phyloP scores from a whole-genome alignment of 2,797 vertebrate genomes.

The Notamacropus eugenii region DNA sequence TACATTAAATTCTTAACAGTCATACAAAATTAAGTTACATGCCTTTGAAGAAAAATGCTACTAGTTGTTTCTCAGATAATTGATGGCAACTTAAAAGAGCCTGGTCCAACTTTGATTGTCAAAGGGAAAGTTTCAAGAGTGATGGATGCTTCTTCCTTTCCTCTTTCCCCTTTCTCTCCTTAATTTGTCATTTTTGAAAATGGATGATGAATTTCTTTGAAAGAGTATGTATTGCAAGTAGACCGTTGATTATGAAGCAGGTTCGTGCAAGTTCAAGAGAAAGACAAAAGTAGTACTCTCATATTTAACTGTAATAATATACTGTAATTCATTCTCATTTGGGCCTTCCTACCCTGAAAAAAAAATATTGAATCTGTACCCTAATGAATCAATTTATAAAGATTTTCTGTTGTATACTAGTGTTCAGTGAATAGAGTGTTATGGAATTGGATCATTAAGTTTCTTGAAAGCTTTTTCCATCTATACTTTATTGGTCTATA shows the following conservation, averaged over 20 bases:
- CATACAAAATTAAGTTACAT: background rate
- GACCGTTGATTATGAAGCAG: background rate
- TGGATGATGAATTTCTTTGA: background rate
- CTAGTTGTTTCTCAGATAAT: background rate
- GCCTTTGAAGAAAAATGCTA: background rate
- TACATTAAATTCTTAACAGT: background rate
- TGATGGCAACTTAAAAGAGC: background rate
- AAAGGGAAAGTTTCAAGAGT: background rate
- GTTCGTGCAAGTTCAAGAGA: background rate
- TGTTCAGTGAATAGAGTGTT: background rate
- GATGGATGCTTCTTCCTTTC: background rate
- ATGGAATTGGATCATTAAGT: background rate
- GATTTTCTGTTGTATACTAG: background rate
- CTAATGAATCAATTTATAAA: background rate
- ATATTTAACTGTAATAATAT: background rate
- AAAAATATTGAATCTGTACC: background rate
- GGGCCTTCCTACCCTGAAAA: background rate
- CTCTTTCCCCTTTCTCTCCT: background rate
- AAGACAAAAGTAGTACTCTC: background rate
- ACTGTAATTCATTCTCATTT: background rate
- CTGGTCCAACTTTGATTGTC: background rate
- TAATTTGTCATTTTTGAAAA: background rate
- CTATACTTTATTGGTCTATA: background rate
- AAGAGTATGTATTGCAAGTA: background rate
- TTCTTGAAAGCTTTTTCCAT: background rate